These are phyloP conservation scores for Mormyrus lacerda DNA, from an alignment of 2,113 vertebrate genomes.

Conservation along the genomic window DNA sequence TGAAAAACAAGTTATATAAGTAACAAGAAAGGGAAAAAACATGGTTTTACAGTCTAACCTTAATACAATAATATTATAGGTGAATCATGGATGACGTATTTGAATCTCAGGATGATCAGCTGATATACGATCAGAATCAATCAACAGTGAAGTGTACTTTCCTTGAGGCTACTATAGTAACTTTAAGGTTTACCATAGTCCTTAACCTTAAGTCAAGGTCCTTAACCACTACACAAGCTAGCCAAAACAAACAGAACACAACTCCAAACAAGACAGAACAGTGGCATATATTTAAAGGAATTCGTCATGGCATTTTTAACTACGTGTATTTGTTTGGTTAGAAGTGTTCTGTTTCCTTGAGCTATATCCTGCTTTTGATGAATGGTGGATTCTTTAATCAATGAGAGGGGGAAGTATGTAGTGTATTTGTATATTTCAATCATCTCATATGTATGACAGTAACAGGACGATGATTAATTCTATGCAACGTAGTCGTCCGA, in stretches of 20 bases:
- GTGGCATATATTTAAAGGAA: background rate
- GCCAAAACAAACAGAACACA: background rate
- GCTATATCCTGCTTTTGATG: background rate
- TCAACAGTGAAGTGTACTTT: background rate
- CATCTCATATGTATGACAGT: too few species aligned
- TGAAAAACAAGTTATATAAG: too few species aligned
- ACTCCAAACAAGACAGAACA: background rate
- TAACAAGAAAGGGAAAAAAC: too few species aligned
- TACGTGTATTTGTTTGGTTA: background rate
- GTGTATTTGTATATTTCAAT: conserved; percentile 21
- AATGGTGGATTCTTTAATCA: background rate
- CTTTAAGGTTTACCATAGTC: background rate
- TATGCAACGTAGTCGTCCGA: too few species aligned
- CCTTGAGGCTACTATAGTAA: background rate
- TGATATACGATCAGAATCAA: too few species aligned
- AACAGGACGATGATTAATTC: too few species aligned
- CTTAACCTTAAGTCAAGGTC: background rate
- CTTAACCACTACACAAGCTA: background rate
- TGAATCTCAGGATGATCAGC: too few species aligned
- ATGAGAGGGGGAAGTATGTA: conserved; percentile 6
- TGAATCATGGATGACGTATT: too few species aligned
- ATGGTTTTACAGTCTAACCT: too few species aligned
- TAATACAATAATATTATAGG: too few species aligned
- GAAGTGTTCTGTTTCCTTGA: background rate
- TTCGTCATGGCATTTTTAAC: background rate